A percentile compares a stretch with the other conserved stretches of the same genome.
These are phyloP conservation scores for Centropus unirufus DNA, from an alignment of 2,113 vertebrate species.

Conservation along the genomic window DNA sequence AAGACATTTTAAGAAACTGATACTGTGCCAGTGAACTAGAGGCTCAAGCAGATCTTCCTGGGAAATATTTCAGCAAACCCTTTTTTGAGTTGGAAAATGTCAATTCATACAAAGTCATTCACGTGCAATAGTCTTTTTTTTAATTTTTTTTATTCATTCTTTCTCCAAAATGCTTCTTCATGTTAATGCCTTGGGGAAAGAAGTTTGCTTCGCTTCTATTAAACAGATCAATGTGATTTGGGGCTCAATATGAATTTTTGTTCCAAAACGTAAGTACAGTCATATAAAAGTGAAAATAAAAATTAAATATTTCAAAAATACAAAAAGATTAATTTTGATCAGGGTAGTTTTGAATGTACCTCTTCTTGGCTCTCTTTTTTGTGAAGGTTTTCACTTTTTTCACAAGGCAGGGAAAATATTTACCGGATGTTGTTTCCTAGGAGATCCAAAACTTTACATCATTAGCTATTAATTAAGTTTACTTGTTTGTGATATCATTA, in stretches of 20 bases:
- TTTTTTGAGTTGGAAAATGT: neutral
- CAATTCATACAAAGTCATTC: neutral
- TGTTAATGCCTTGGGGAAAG: neutral
- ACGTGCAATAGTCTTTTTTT: neutral
- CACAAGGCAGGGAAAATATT: neutral
- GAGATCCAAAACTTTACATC: neutral
- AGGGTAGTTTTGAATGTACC: neutral
- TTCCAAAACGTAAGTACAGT: neutral
- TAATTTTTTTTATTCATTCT: neutral
- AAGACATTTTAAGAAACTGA: neutral
- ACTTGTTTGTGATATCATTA: neutral
- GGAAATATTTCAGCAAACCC: neutral
- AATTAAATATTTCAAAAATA: neutral
- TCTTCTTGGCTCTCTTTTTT: neutral
- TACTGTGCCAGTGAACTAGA: conserved; percentile 2
- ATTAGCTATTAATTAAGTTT: neutral
- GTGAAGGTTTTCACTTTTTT: neutral
- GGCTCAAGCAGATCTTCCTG: neutral
- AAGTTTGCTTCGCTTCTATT: neutral
- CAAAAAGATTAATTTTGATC: neutral
- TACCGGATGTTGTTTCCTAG: neutral
- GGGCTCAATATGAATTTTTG: neutral
- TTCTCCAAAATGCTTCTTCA: neutral
- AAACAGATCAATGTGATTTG: neutral
- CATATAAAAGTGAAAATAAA: neutral